A percentile compares a stretch with the other conserved stretches of the same genome.
Conservation (phyloP, 2,113 vertebrate genomes). For the Plecturocebus donacophilus region DNA sequence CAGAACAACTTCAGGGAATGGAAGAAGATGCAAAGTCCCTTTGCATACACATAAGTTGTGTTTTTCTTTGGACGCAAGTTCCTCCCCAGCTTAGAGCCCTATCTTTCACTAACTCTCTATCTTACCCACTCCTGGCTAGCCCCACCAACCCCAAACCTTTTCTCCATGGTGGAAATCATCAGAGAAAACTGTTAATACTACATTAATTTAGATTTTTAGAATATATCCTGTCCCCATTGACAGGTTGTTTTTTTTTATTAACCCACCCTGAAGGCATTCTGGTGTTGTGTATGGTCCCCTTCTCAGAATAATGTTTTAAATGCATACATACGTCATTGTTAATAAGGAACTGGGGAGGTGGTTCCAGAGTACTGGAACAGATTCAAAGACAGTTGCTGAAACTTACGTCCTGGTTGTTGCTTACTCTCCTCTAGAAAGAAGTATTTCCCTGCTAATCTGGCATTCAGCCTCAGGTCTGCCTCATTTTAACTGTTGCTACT, state of each 20-base stretch:
- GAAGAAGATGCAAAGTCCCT: neutral
- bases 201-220: neutral
- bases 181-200: neutral
- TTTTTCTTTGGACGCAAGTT: neutral
- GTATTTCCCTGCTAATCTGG: neutral
- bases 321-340: neutral
- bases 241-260: neutral
- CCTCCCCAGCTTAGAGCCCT: neutral
- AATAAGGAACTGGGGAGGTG: neutral
- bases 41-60: neutral
- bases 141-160: neutral
- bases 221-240: neutral
- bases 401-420: neutral
- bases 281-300: neutral
- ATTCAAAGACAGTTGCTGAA: neutral
- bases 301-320: conserved; percentile 10
- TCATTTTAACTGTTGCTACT: neutral
- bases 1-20: neutral
- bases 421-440: neutral
- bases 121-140: neutral
- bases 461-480: neutral
- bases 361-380: neutral
- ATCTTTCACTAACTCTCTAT: neutral
- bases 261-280: neutral
- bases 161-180: neutral